Base-by-base conservation (phyloP, 2,797 vertebrate genomes). In the Sebastes matsubarae region DNA sequence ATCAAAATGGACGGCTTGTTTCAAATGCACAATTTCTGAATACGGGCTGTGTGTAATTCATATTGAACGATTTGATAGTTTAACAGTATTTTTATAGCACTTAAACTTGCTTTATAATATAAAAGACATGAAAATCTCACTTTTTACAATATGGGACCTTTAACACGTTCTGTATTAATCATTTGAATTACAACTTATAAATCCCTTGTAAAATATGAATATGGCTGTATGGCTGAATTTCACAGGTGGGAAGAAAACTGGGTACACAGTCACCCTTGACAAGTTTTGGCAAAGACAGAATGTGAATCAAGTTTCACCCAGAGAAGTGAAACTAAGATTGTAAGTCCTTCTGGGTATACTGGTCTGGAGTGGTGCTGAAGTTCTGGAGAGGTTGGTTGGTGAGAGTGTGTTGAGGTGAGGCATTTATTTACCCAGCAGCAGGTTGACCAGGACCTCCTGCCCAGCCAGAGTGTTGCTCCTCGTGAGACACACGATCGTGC, bases 401-500 rank as follows among this genome's bases (percentile, higher is more conserved):
- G 57, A 65, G 77, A 88, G 87, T 68, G 69, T 50, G 46, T 8
- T 38, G 84, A 63, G 68, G 67, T 69, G 77, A 50, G 74, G 18
- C 79, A 95, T 96, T 66, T 38, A 38, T 38, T 98, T 95, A 99
- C 98, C 98, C 42, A 99, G 94, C 76, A 99, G 97, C 78, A 99
- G 97, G 94, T 99, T 99, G 94, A 99, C 95, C 87, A 99, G 95
- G 72, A 99, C 98, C 93, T 99, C 98, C 22, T 99, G 98, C 50
- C 98, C 98, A 0, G 98, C 98, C 93, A 97, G 93, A 0, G 97
- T 98, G 94, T 96, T 97, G 91, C 98, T 99, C 92, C 97, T 97
- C 24, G 96, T 97, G 89, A 99, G 95, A 87, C 98, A 99, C 94
- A 99, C 89, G 57, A 99, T 94, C 0, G 98, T 99, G 1, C 97